Evolutionary conservation across 2,888 invertebrate genomes (phyloP).

Genomic region (Sinotaia quadrata): DNA sequence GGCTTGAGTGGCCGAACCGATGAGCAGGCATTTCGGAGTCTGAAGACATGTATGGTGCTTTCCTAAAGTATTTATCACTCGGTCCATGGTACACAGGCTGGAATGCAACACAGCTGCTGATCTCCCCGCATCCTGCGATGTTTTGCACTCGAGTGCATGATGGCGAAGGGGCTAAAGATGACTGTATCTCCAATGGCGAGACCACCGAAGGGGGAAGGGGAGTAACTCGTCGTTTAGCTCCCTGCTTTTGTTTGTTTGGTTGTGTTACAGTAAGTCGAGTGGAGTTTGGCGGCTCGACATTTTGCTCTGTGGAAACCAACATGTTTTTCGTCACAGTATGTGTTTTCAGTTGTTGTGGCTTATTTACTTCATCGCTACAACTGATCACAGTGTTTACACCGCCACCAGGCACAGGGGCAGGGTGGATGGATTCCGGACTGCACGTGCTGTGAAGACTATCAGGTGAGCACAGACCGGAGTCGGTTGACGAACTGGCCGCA

Average conservation of each 20-base stretch:
- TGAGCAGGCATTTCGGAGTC: background rate
- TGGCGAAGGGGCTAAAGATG: background rate
- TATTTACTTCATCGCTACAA: background rate
- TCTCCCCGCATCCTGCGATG: background rate
- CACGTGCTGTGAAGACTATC: conserved; percentile 43
- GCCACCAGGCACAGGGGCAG: conserved; percentile 17
- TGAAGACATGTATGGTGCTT: background rate
- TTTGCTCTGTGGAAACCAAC: background rate
- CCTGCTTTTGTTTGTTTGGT: background rate
- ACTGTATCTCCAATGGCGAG: conserved; percentile 11
- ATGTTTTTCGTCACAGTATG: background rate
- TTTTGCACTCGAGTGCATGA: background rate
- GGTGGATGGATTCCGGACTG: conserved; percentile 38
- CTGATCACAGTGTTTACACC: background rate
- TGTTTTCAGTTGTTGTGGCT: background rate
- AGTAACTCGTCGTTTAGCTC: conserved; percentile 4
- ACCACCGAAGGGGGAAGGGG: conserved; percentile 14
- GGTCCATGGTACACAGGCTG: too few species aligned
- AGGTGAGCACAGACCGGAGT: conserved; percentile 43
- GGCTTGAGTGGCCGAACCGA: too few species aligned
- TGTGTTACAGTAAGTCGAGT: background rate
- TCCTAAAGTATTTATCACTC: too few species aligned
- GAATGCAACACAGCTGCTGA: background rate
- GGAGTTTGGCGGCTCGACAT: background rate
- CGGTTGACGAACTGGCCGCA: conserved; percentile 38